Evolutionary conservation across 2,797 vertebrate genomes (phyloP).

Genomic region (Ctenochaetus hawaiiensis): DNA sequence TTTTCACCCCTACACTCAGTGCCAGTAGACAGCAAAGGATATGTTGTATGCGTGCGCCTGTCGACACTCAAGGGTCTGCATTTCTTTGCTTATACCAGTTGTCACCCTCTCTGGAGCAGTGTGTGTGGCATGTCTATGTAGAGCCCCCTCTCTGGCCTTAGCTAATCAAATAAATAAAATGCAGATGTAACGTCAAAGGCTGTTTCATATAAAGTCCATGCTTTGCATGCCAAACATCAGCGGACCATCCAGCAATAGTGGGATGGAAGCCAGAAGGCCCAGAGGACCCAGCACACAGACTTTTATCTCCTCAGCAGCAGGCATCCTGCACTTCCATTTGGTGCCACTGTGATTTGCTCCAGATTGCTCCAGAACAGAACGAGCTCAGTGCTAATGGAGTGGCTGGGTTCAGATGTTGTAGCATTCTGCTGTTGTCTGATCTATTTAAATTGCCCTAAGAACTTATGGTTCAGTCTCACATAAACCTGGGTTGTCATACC

Average conservation of each 20-base stretch:
- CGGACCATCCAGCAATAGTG: conserved; percentile 33
- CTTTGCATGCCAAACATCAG: conserved; percentile 55
- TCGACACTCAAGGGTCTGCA: conserved; percentile 24
- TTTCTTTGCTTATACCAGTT: conserved; percentile 31
- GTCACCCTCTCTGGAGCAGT: conserved; percentile 5
- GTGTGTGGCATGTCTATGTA: conserved; percentile 17
- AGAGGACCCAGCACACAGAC: conserved; percentile 45
- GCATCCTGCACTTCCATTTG: conserved; percentile 56
- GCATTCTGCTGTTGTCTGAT: conserved; percentile 45
- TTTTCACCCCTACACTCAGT: conserved; percentile 46
- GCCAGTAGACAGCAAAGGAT: conserved; percentile 31
- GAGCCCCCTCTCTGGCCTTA: conserved; percentile 29
- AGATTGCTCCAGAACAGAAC: conserved; percentile 56
- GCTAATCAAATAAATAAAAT: conserved; percentile 46
- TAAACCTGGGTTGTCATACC: conserved; percentile 5
- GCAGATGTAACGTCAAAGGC: conserved; percentile 31
- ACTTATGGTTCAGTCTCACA: conserved; percentile 21
- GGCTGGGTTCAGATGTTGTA: conserved; percentile 44
- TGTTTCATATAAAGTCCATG: conserved; percentile 35
- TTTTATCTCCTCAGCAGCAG: conserved; percentile 73
- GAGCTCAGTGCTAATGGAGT: conserved; percentile 37
- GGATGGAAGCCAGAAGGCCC: conserved; percentile 36
- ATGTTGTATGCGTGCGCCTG: conserved; percentile 19
- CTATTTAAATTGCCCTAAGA: conserved; percentile 49
- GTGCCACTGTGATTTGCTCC: conserved; percentile 75